Conservation (phyloP, 2,797 vertebrate genomes). For the Falco peregrinus region DNA sequence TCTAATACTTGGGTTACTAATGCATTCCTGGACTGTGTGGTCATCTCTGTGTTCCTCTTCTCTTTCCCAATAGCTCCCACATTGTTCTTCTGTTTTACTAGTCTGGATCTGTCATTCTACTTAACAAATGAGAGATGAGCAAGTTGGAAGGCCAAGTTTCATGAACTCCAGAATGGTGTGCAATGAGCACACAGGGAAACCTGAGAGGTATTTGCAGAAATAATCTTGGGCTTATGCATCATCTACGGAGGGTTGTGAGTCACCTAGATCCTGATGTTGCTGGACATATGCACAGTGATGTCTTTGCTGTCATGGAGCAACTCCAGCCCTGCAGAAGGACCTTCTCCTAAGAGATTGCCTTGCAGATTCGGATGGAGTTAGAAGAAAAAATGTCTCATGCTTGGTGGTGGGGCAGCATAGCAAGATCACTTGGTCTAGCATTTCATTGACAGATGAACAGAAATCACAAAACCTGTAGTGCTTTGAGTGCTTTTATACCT, state of each 20-base stretch:
- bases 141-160: neutral
- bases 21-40: conserved; percentile 44
- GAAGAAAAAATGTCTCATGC: neutral
- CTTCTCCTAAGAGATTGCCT: neutral
- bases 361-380: neutral
- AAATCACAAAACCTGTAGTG: neutral
- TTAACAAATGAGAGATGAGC: conserved; percentile 28
- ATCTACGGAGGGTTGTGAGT: neutral
- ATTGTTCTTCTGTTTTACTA: conserved; percentile 46
- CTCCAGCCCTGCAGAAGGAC: neutral
- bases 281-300: neutral
- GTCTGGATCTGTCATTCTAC: conserved; percentile 46
- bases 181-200: neutral
- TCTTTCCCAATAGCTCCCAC: conserved; percentile 26
- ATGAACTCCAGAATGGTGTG: neutral
- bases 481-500: neutral
- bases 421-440: neutral
- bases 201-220: conserved; percentile 31
- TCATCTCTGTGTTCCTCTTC: conserved; percentile 36
- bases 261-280: neutral
- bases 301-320: neutral
- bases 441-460: neutral
- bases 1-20: conserved; percentile 33
- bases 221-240: neutral
- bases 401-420: neutral